phyloP scores from a whole-genome alignment of 2,113 vertebrate genomes.

The Neolamprologus sp. region DNA sequence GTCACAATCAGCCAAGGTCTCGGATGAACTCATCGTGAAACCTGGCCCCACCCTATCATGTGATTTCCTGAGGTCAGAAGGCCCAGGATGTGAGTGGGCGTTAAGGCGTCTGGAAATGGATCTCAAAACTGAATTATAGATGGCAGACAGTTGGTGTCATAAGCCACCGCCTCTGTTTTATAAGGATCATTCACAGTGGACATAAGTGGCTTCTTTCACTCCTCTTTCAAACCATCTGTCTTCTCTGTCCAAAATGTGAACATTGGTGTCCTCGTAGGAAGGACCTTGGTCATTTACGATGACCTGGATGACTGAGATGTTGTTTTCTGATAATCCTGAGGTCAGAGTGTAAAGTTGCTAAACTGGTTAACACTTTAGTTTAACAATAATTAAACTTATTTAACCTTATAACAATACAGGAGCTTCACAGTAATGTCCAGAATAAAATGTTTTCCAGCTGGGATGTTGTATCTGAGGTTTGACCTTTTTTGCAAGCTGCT shows the following conservation, averaged over 20 bases:
- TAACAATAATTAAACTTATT: not conserved
- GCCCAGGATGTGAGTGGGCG: not conserved
- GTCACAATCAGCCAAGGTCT: not conserved
- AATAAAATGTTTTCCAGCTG: not conserved
- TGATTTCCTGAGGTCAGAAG: not conserved
- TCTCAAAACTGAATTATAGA: not conserved
- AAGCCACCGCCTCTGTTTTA: rapidly evolving
- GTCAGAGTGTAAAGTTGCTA: not conserved
- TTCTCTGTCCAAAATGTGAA: not conserved
- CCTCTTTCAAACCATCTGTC: not conserved
- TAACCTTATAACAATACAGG: not conserved
- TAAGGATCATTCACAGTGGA: rapidly evolving
- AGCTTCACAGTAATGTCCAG: not conserved
- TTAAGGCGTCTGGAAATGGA: not conserved
- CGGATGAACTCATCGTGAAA: rapidly evolving
- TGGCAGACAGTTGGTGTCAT: not conserved
- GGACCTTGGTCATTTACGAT: rapidly evolving
- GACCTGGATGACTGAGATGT: not conserved
- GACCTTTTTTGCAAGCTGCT: rapidly evolving
- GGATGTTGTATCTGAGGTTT: rapidly evolving
- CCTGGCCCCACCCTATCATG: not conserved
- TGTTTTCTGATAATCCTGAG: not conserved
- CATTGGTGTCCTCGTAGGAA: rapidly evolving
- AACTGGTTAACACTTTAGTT: not conserved
- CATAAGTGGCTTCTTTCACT: rapidly evolving